A percentile compares a stretch with the other conserved stretches of the same genome.
Evolutionary conservation across 2,113 vertebrate species (phyloP).

Genomic region (Bujurquina vittata): DNA sequence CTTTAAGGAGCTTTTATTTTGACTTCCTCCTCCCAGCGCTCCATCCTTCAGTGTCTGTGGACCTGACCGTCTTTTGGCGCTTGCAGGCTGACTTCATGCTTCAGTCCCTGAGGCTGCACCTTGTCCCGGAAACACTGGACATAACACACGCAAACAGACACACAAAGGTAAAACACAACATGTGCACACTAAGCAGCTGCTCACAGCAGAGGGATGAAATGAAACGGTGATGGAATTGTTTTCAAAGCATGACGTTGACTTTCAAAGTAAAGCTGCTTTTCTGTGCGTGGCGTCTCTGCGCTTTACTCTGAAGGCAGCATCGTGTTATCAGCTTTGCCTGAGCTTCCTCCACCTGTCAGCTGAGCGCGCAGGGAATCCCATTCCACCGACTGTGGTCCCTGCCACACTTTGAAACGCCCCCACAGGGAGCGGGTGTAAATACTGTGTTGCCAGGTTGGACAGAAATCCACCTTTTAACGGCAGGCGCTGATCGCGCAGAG

Average conservation of each 20-base stretch:
- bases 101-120: background rate
- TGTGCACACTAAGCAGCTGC: background rate
- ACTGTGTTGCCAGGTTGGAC: conserved; percentile 51
- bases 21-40: too few species aligned
- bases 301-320: background rate
- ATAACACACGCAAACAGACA: background rate
- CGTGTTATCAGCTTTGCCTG: background rate
- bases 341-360: conserved; percentile 32
- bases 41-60: too few species aligned
- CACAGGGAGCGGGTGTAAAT: background rate
- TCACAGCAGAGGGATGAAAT: background rate
- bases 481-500: background rate
- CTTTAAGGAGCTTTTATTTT: too few species aligned
- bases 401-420: conserved; percentile 4
- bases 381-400: background rate
- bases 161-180: background rate
- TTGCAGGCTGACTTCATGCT: background rate
- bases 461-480: background rate
- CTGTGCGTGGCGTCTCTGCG: too few species aligned
- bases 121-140: too few species aligned
- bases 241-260: background rate
- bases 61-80: background rate
- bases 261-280: too few species aligned
- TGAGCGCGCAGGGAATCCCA: background rate
- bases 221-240: background rate